Base-by-base conservation (phyloP, 2,888 invertebrate genomes). In the Drosophila suboccidentalis region DNA sequence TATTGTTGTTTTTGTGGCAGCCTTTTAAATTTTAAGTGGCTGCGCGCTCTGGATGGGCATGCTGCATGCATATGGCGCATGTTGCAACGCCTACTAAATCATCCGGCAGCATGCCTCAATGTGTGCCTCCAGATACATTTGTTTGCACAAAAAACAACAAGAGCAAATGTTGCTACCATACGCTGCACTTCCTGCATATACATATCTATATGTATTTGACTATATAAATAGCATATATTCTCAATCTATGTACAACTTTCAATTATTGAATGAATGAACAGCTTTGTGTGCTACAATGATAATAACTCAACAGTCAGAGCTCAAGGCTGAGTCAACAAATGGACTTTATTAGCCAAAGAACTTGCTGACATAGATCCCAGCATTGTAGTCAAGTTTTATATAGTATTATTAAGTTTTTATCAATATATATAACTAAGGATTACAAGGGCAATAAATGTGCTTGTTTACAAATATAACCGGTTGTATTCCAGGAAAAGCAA, bases 51-150 rank as follows among this genome's bases (percentile, higher is more conserved):
- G 64, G 50, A 78, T 73, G 63, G 74, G 57, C 89, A 87, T 87
- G 87, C 75, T 89, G 89, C 72, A 89, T 82, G 82, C 89, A 86
- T 89, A 86, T 86, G 86, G 87, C 78, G 72, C 68, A 80, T 82
- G 85, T 89, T 86, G 87, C 82, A 88, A 88, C 84, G 84, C 84
- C 84, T 88, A 88, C 89, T 80, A 88, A 84, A 84, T 84, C 89
- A 84, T 86, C 78, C 73, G 71, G 84, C 78, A 72, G 80, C 84
- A 86, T 72, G 84, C 89, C 75, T 71, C 89, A 82, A 67, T 80
- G 68, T 78, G 53, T 79, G 79, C 68, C 82, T 57, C 32, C 65
- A 64, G 75, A 58, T 69, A 71, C 83, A 83, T 78, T 83, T 76
- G 85, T 73, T 84, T 68, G 79, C 79, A 62, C 82, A 71, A 80